Percentiles rank a stretch among this genome's conserved stretches.
These are phyloP conservation scores for Apus apus DNA, from an alignment of 2,113 vertebrate species.

Conservation along the genomic window DNA sequence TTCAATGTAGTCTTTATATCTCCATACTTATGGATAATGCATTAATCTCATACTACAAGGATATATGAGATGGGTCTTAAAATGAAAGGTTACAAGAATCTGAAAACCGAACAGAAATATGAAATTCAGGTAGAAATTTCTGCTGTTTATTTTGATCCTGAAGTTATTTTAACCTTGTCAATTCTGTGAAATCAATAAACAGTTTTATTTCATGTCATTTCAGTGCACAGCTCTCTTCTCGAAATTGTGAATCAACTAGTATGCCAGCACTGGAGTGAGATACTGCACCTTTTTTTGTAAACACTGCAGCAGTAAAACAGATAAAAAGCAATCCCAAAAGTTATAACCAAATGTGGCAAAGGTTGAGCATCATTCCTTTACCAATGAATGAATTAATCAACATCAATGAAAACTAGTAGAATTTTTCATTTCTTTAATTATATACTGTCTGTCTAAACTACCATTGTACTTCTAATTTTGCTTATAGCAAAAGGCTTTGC, in stretches of 20 bases:
- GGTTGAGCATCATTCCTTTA: background rate
- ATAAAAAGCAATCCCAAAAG: background rate
- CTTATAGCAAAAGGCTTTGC: background rate
- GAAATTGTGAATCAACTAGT: background rate
- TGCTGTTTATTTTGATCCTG: background rate
- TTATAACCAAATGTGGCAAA: background rate
- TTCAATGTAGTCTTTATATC: background rate
- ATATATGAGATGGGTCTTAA: background rate
- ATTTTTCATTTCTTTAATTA: background rate
- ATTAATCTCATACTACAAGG: background rate
- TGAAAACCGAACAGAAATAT: background rate
- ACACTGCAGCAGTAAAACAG: background rate
- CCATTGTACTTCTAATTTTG: background rate
- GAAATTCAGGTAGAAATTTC: slow-evolving; percentile 11
- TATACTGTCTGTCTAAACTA: background rate
- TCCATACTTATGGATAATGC: background rate
- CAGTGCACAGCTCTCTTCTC: background rate
- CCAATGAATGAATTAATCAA: background rate
- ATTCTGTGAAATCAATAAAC: slow-evolving; percentile 40
- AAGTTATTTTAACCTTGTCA: slow-evolving; percentile 4
- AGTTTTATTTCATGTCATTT: background rate
- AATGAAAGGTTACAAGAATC: background rate
- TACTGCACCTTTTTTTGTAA: background rate
- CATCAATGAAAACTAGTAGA: background rate
- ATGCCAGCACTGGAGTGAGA: background rate